A percentile compares a stretch with the other conserved stretches of the same genome.
Conservation (phyloP, 1,140 invertebrate genomes). For the Halesus radiatus region DNA sequence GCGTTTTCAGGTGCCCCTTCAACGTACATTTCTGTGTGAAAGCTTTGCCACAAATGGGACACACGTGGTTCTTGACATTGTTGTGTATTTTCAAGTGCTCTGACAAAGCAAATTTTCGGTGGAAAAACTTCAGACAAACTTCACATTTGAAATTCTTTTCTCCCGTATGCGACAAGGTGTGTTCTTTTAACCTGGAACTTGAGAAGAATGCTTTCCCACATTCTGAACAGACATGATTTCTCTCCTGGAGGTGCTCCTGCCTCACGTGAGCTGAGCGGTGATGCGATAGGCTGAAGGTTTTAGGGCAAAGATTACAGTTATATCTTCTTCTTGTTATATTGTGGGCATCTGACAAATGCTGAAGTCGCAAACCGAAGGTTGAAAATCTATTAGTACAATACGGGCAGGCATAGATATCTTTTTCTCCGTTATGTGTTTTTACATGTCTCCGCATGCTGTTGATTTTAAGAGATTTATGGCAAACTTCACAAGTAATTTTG, state of each 20-base stretch:
- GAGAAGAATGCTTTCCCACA: slow-evolving; percentile 80
- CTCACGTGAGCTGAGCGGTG: slow-evolving; percentile 67
- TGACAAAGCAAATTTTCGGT: slow-evolving; percentile 74
- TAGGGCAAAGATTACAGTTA: slow-evolving; percentile 62
- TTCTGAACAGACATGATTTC: slow-evolving; percentile 68
- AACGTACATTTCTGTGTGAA: slow-evolving; percentile 63
- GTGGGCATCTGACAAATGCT: slow-evolving; percentile 60
- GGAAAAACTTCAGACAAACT: slow-evolving; percentile 74
- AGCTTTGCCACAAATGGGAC: slow-evolving; percentile 63
- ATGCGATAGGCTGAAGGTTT: slow-evolving; percentile 62
- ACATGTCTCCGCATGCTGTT: background rate
- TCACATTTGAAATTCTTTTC: slow-evolving; percentile 73
- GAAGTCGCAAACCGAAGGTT: background rate
- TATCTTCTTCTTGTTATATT: slow-evolving; percentile 59
- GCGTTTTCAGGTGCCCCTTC: slow-evolving; percentile 95
- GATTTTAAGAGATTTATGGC: background rate
- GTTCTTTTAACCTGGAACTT: slow-evolving; percentile 78
- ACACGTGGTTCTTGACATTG: slow-evolving; percentile 67
- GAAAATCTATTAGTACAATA: slow-evolving; percentile 8
- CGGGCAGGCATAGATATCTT: background rate
- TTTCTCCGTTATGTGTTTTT: slow-evolving; percentile 1
- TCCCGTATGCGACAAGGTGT: slow-evolving; percentile 77
- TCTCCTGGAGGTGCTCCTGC: slow-evolving; percentile 69
- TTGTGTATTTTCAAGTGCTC: slow-evolving; percentile 72
- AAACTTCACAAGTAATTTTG: background rate